Evolutionary conservation across 2,888 invertebrate genomes (phyloP).

Genomic region (Caenorhabditis virilis): DNA sequence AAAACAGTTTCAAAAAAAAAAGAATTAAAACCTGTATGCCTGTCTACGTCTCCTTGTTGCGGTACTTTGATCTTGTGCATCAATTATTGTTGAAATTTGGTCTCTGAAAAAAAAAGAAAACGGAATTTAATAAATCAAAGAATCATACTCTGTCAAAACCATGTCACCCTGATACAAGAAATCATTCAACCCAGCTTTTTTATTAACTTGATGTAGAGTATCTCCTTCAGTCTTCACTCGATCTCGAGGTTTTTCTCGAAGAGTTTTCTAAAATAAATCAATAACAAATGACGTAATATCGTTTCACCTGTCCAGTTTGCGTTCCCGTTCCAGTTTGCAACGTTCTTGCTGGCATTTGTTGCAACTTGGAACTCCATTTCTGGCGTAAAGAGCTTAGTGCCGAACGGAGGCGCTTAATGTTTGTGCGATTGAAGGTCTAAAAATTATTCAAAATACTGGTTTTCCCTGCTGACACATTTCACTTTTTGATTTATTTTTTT

Average conservation of each 20-base stretch:
- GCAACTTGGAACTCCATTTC: conserved; percentile 25
- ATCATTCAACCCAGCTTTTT: conserved; percentile 40
- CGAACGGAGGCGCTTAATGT: conserved; percentile 13
- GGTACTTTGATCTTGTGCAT: conserved; percentile 8
- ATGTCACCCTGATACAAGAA: conserved; percentile 55
- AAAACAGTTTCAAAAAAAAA: too few relatives aligned
- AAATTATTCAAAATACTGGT: too few relatives aligned
- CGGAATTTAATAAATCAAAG: too few relatives aligned
- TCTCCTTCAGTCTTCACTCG: conserved; percentile 32
- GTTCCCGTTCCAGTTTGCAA: neutral
- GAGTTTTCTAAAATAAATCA: conserved; percentile 8
- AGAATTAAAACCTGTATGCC: too few relatives aligned
- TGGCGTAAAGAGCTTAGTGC: conserved; percentile 21
- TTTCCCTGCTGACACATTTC: too few relatives aligned
- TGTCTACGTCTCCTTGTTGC: conserved; percentile 13
- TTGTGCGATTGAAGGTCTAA: conserved; percentile 29
- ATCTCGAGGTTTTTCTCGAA: conserved; percentile 30
- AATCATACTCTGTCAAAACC: conserved; percentile 45
- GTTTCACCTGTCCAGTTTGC: neutral
- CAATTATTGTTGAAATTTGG: conserved; percentile 27
- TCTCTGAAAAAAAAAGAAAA: conserved; percentile 8
- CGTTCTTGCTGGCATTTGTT: conserved; percentile 24
- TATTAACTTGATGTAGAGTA: conserved; percentile 42
- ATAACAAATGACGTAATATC: too few relatives aligned
- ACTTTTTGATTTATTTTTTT: too few relatives aligned